These are phyloP conservation scores for Sebastes iracundus DNA, from an alignment of 2,797 vertebrate genomes.

Conservation along the genomic window DNA sequence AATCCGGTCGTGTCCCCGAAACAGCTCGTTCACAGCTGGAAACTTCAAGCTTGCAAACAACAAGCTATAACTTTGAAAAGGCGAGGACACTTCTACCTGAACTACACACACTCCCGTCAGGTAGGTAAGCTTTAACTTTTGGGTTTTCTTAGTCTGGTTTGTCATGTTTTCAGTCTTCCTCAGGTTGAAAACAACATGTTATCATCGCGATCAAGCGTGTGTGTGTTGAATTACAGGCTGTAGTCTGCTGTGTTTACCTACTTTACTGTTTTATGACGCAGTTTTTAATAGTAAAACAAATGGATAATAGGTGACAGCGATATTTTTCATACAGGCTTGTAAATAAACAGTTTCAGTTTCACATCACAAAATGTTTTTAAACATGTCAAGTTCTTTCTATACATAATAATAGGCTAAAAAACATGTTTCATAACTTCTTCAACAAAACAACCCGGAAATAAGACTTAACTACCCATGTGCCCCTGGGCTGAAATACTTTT, in stretches of 20 bases:
- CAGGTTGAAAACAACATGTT: not conserved
- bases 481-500: not conserved
- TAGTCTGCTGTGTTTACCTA: not conserved
- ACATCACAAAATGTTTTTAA: not conserved
- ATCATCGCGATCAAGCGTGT: not conserved
- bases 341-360: not conserved
- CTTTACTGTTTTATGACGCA: no score
- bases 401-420: not conserved
- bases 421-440: not conserved
- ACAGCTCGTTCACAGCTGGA: not conserved
- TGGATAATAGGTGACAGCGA: not conserved
- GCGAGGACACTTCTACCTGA: not conserved
- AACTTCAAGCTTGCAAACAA: not conserved
- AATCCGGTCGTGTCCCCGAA: not conserved
- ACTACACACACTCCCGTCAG: not conserved
- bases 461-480: not conserved
- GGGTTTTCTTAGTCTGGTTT: rapidly evolving
- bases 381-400: not conserved
- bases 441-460: not conserved
- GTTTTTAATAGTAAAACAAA: not conserved
- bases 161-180: not conserved
- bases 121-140: not conserved
- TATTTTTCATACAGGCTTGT: not conserved
- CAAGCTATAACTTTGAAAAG: not conserved
- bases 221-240: not conserved